These are phyloP conservation scores for Drosophila monieri DNA, from an alignment of 2,888 invertebrate species.

Conservation along the genomic window DNA sequence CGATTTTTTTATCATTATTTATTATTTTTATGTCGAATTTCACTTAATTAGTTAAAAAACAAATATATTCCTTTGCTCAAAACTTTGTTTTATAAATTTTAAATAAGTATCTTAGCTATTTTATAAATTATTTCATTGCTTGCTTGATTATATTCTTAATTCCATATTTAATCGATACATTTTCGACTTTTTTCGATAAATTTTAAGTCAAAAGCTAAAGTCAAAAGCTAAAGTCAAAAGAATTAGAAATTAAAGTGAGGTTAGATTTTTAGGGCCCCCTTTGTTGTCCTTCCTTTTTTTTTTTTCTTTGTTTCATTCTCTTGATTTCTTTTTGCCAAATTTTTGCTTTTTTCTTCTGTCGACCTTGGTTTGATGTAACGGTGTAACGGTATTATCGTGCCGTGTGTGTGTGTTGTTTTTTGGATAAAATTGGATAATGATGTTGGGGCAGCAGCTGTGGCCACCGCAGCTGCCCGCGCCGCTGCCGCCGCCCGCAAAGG, in stretches of 20 bases:
- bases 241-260: not conserved
- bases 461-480: conserved; percentile 69
- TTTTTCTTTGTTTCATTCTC: conserved; percentile 27
- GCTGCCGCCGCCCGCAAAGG: conserved; percentile 69
- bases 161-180: not conserved
- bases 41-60: no score
- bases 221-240: no score
- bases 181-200: not conserved
- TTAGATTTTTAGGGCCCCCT: not conserved
- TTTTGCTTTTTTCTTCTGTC: conserved; percentile 27
- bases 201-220: no score
- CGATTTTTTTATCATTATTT: no score
- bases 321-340: conserved; percentile 38
- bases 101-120: not conserved
- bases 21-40: no score
- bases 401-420: conserved; percentile 24
- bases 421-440: conserved; percentile 33
- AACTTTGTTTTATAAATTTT: no score
- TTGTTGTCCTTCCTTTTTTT: conserved; percentile 16
- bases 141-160: no score
- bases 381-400: not conserved
- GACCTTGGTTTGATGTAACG: conserved; percentile 45
- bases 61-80: no score
- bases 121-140: not conserved
- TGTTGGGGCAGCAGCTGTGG: conserved; percentile 65